Percentiles rank a stretch among this genome's conserved stretches.
phyloP scores from a whole-genome alignment of 2,797 vertebrate species.

The Champsocephalus gunnari region DNA sequence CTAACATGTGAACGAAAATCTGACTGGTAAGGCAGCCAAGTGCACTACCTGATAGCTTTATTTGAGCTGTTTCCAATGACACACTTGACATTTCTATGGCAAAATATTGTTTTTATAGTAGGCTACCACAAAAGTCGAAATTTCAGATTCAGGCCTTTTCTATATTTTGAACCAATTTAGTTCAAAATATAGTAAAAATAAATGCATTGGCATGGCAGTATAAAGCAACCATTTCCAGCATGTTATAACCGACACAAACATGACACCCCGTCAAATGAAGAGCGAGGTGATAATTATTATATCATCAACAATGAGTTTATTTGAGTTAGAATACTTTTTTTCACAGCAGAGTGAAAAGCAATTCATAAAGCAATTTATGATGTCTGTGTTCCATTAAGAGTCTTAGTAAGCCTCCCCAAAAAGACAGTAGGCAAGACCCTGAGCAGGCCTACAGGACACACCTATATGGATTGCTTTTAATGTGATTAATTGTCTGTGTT shows the following conservation, averaged over 20 bases:
- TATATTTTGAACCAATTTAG: no score
- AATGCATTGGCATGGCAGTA: no score
- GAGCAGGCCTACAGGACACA: neutral
- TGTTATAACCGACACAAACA: no score
- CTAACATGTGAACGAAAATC: conserved; percentile 11
- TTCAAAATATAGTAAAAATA: no score
- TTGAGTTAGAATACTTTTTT: neutral
- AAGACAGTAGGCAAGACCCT: neutral
- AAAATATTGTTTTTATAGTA: conserved; percentile 1
- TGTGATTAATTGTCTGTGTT: neutral
- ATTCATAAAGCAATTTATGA: neutral
- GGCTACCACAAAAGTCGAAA: neutral
- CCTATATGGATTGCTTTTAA: neutral
- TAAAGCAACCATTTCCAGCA: no score
- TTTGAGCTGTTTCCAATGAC: neutral
- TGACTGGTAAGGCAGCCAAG: neutral
- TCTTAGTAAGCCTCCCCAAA: neutral
- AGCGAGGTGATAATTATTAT: neutral
- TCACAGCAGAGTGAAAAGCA: neutral
- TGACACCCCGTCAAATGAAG: neutral
- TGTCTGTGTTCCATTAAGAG: neutral
- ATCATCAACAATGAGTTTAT: no score
- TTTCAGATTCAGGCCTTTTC: neutral
- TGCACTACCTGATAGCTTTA: neutral
- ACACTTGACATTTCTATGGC: neutral